A percentile compares a stretch with the other conserved stretches of the same genome.
phyloP scores from a whole-genome alignment of 2,113 vertebrate species.

The Takifugu flavidus region DNA sequence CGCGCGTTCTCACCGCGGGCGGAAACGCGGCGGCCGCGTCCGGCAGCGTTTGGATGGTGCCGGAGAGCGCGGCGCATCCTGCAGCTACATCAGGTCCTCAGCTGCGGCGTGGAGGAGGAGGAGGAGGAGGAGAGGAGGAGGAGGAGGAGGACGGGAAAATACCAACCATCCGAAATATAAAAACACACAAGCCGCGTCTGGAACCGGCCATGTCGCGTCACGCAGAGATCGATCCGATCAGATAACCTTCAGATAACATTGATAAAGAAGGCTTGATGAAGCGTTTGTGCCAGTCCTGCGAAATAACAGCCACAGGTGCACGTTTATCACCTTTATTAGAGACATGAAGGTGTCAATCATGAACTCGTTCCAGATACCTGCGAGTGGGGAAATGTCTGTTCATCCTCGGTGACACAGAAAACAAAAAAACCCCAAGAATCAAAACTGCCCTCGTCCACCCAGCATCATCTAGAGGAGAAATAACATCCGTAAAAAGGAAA shows the following conservation, averaged over 20 bases:
- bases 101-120: slow-evolving; percentile 18
- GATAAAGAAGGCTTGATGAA: slow-evolving; percentile 24
- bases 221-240: slow-evolving; percentile 26
- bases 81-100: slow-evolving; percentile 39
- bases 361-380: slow-evolving; percentile 90
- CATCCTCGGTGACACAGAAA: slow-evolving; percentile 96
- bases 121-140: too few species aligned
- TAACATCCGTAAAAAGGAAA: slow-evolving; percentile 1
- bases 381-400: slow-evolving; percentile 88
- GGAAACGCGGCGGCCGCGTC: too few species aligned
- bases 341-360: slow-evolving; percentile 55
- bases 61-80: too few species aligned
- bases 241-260: slow-evolving; percentile 58
- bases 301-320: slow-evolving; percentile 77
- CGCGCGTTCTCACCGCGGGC: too few species aligned
- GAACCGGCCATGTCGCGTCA: slow-evolving; percentile 4
- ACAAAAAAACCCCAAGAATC: slow-evolving; percentile 92
- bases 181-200: too few species aligned
- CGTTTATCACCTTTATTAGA: slow-evolving; percentile 74
- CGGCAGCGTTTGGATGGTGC: too few species aligned
- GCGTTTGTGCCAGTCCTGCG: slow-evolving; percentile 24
- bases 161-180: too few species aligned
- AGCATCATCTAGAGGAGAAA: slow-evolving; percentile 81
- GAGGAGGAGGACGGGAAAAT: too few species aligned
- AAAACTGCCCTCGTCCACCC: slow-evolving; percentile 87